Evolutionary conservation across 2,888 invertebrate genomes (phyloP).

Genomic region (Dynastes hyllus): DNA sequence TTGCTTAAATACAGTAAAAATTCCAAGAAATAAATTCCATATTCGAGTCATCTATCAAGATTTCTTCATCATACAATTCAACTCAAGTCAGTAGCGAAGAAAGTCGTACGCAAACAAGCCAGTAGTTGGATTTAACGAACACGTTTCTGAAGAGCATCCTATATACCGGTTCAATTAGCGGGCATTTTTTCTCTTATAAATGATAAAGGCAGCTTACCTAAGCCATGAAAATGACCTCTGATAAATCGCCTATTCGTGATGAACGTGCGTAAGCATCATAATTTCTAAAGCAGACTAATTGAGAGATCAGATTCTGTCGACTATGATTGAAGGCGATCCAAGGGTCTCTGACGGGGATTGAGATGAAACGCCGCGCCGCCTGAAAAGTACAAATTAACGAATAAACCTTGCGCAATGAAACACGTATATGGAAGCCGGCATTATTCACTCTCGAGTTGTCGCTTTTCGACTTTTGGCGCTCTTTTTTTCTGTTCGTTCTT

Average conservation of each 20-base stretch:
- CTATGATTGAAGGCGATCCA: constrained; percentile 61
- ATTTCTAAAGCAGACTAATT: constrained; percentile 62
- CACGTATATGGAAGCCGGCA: constrained; percentile 53
- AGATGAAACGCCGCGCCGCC: constrained; percentile 64
- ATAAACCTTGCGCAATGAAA: constrained; percentile 62
- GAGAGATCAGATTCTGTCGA: constrained; percentile 61
- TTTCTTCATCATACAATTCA: constrained; percentile 3
- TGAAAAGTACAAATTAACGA: constrained; percentile 67
- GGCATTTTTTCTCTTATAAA: constrained; percentile 42
- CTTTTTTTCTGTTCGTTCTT: not conserved
- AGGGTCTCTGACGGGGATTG: constrained; percentile 63
- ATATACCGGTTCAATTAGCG: constrained; percentile 36
- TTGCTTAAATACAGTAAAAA: not conserved
- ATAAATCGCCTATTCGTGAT: constrained; percentile 50
- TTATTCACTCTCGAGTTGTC: constrained; percentile 40
- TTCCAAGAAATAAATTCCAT: constrained; percentile 5
- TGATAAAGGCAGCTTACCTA: constrained; percentile 45
- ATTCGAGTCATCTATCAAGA: constrained; percentile 11
- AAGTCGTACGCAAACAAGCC: constrained; percentile 7
- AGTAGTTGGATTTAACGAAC: not conserved
- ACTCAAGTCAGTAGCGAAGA: constrained; percentile 29
- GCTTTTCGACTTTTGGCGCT: constrained; percentile 4
- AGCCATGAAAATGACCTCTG: constrained; percentile 48
- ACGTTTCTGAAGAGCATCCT: not conserved
- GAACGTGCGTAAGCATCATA: constrained; percentile 51